Conservation (phyloP, 2,113 vertebrate species). For the Recurvirostra avosetta region DNA sequence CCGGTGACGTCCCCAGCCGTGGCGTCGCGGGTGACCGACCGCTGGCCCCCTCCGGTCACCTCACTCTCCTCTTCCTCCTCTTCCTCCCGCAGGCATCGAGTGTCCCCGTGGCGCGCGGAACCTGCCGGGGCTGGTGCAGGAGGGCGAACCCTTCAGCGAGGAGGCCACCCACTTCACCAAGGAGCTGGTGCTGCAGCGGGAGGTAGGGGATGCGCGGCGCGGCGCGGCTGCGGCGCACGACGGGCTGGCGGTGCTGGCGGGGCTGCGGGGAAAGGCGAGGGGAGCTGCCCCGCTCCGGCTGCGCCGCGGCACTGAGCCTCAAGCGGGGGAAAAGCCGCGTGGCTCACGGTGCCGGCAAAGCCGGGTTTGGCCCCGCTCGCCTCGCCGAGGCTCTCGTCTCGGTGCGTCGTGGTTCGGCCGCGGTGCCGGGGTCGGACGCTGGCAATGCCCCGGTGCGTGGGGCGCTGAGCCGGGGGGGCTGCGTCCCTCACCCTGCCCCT, state of each 20-base stretch:
- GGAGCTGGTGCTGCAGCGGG: conserved; percentile 93
- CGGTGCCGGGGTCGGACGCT: neutral
- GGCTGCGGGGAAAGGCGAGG: neutral
- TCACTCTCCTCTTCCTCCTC: neutral
- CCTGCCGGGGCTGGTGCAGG: conserved; percentile 82
- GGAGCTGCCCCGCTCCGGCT: neutral
- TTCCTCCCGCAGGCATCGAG: conserved; percentile 85
- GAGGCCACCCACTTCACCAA: conserved; percentile 93
- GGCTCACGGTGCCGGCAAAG: neutral
- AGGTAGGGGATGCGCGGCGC: conserved; percentile 77
- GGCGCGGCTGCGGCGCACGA: too few relatives aligned
- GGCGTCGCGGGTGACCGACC: too few relatives aligned
- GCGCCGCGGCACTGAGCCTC: neutral
- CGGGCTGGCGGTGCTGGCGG: neutral
- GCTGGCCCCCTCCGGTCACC: fast-evolving
- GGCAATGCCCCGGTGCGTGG: neutral
- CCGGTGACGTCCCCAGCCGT: neutral
- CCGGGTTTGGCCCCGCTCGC: too few relatives aligned
- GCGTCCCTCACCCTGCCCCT: too few relatives aligned
- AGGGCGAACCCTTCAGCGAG: conserved; percentile 95
- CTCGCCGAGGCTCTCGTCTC: neutral
- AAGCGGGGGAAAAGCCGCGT: too few relatives aligned
- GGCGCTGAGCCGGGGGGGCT: too few relatives aligned
- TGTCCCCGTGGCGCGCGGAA: conserved; percentile 92
- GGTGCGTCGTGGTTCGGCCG: neutral